Conservation (phyloP, 92 coral and sea anemone genomes). For the Parazoanthus darwini region DNA sequence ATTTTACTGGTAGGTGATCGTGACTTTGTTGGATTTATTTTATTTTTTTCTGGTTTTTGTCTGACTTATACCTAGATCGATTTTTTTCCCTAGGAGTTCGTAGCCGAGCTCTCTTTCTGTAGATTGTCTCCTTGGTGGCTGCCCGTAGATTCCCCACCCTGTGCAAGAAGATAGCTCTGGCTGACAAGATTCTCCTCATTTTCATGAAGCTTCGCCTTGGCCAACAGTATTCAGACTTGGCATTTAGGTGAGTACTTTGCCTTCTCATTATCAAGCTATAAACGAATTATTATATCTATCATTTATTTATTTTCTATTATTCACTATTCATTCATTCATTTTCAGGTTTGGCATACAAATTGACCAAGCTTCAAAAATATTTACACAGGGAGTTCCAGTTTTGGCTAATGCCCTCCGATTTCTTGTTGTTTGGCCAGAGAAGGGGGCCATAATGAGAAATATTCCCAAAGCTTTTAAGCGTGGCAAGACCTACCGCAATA, state of each 20-base stretch:
- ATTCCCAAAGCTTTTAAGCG: conserved; percentile 4
- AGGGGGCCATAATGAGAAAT: conserved; percentile 17
- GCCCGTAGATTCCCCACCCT: conserved; percentile 2
- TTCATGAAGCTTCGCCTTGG: conserved; percentile 17
- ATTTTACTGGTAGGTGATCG: conserved; percentile 3
- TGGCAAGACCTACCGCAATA: not conserved
- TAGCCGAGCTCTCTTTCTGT: not conserved
- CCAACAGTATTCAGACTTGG: conserved; percentile 16
- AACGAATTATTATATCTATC: not conserved
- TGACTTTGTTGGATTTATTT: not conserved
- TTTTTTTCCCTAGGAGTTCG: not conserved
- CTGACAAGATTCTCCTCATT: conserved; percentile 9
- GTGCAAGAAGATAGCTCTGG: not conserved
- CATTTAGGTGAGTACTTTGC: conserved; percentile 12
- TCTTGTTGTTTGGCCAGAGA: conserved; percentile 46
- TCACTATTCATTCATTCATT: not conserved
- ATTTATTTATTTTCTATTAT: not conserved
- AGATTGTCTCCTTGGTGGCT: not conserved
- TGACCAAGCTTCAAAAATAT: conserved; percentile 21
- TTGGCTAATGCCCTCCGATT: conserved; percentile 39
- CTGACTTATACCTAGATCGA: not conserved
- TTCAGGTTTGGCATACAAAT: conserved; percentile 39
- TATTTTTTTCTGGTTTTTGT: not conserved
- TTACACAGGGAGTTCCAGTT: conserved; percentile 18
- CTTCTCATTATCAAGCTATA: not conserved